Percentiles rank a stretch among this genome's conserved stretches.
Evolutionary conservation across 2,888 invertebrate genomes (phyloP).

Genomic region (Agrilus cyanescens): DNA sequence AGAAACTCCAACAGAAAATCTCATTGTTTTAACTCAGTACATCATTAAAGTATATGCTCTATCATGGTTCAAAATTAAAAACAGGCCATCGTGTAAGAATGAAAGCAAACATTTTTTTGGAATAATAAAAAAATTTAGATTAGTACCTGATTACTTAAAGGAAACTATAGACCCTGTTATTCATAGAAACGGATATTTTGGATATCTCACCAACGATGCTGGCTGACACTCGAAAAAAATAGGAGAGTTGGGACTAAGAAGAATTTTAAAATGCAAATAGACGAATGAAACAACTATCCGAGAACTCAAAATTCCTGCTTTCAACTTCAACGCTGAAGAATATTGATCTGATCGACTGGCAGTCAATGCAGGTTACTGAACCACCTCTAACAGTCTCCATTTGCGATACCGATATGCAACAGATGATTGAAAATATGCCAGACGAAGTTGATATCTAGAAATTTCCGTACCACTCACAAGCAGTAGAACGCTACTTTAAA

Average conservation of each 20-base stretch:
- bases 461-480: slow-evolving; percentile 1
- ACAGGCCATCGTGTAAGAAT: no score
- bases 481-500: no score
- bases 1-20: slow-evolving; percentile 7
- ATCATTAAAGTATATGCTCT: slow-evolving; percentile 13
- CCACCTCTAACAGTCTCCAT: background rate
- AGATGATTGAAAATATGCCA: background rate
- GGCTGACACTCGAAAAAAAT: background rate
- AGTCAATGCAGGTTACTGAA: background rate
- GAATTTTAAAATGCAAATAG: background rate
- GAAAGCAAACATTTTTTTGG: no score
- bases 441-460: background rate
- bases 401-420: background rate
- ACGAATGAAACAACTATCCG: background rate
- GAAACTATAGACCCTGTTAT: no score
- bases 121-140: no score
- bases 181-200: background rate
- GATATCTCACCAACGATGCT: background rate
- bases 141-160: no score
- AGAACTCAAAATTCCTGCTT: background rate
- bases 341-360: slow-evolving; percentile 1
- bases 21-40: slow-evolving; percentile 7
- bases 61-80: slow-evolving; percentile 11
- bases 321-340: slow-evolving; percentile 1
- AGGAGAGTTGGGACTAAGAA: background rate